These are phyloP conservation scores for Muscicapa striata DNA, from an alignment of 2,797 vertebrate genomes.

Conservation along the genomic window DNA sequence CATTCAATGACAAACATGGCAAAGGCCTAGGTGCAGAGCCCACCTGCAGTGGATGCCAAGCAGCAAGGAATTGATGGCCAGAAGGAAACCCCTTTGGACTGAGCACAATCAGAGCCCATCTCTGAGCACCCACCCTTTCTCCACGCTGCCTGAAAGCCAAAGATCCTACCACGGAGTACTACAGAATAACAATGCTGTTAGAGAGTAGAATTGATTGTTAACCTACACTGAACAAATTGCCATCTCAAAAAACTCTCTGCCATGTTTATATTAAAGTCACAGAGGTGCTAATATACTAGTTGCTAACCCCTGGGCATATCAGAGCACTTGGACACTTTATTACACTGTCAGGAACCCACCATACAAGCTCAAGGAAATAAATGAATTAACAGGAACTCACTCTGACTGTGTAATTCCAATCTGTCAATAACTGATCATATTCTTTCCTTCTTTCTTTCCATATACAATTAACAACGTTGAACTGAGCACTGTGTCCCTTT, in stretches of 20 bases:
- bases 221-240: neutral
- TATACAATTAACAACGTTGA: neutral
- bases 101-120: neutral
- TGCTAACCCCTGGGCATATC: neutral
- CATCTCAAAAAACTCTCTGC: neutral
- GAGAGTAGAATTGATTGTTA: neutral
- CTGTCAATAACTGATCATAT: neutral
- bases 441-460: neutral
- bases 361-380: neutral
- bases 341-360: neutral
- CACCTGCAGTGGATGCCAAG: neutral
- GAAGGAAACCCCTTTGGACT: neutral
- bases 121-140: neutral
- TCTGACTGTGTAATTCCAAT: neutral
- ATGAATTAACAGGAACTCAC: neutral
- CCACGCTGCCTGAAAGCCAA: neutral
- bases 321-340: neutral
- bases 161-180: accelerated
- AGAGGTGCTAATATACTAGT: neutral
- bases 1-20: neutral
- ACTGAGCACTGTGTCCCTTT: neutral
- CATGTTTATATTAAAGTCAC: neutral
- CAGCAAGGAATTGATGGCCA: neutral
- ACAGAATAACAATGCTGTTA: neutral
- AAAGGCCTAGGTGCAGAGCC: neutral